phyloP scores from a whole-genome alignment of 2,888 invertebrate genomes.

The Cactoblastis cactorum region DNA sequence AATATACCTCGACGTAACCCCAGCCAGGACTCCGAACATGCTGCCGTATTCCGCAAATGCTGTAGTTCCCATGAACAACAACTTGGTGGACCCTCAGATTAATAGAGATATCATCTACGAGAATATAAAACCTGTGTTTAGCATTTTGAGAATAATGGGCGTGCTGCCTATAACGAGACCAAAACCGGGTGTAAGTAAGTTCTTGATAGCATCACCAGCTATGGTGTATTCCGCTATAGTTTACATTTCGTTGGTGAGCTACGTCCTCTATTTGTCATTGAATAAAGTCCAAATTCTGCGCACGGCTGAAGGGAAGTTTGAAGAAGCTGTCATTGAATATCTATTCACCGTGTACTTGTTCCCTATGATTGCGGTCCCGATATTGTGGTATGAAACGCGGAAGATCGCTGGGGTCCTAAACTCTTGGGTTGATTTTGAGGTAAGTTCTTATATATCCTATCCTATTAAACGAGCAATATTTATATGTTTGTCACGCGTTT shows the following conservation, averaged over 20 bases:
- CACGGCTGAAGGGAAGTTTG: constrained; percentile 83
- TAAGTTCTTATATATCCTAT: too few species aligned
- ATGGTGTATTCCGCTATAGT: constrained; percentile 80
- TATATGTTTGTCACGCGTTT: too few species aligned
- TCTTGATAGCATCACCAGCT: constrained; percentile 70
- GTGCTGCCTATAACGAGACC: constrained; percentile 80
- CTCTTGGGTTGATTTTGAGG: constrained; percentile 85
- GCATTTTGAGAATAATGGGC: constrained; percentile 75
- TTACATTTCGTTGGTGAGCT: constrained; percentile 69
- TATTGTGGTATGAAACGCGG: constrained; percentile 83
- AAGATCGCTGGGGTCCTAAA: constrained; percentile 81
- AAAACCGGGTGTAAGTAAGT: constrained; percentile 67
- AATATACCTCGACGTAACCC: constrained; percentile 64
- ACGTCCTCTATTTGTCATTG: constrained; percentile 81
- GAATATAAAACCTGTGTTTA: constrained; percentile 69
- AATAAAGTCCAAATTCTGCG: constrained; percentile 81
- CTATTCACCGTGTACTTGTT: constrained; percentile 85
- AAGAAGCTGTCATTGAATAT: constrained; percentile 87
- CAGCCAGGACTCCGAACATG: constrained; percentile 47
- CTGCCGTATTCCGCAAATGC: constrained; percentile 47
- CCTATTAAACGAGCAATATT: too few species aligned
- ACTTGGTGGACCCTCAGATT: constrained; percentile 48
- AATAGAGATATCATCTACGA: constrained; percentile 65
- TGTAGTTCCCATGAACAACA: constrained; percentile 52
- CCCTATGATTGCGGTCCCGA: constrained; percentile 81